Percentiles rank a stretch among this genome's conserved stretches.
phyloP scores from a whole-genome alignment of 1,140 invertebrate genomes.

The Listronotus oregonensis region DNA sequence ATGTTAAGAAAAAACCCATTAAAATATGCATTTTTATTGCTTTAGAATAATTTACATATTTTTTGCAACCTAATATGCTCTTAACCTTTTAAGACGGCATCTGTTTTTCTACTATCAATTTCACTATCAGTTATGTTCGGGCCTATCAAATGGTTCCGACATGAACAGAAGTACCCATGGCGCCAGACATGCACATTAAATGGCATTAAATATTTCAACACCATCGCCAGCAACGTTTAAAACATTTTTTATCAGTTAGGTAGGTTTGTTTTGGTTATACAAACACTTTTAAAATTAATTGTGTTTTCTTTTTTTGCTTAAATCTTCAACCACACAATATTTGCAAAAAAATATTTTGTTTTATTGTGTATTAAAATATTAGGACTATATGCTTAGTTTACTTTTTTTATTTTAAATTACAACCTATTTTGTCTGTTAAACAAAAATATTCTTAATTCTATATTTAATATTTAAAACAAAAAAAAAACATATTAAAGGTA shows the following conservation, averaged over 20 bases:
- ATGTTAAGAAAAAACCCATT: too few species aligned
- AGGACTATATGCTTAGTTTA: too few species aligned
- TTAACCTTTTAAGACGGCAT: not conserved
- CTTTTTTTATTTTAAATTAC: too few species aligned
- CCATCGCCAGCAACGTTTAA: not conserved
- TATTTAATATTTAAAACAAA: too few species aligned
- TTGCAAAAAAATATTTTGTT: too few species aligned
- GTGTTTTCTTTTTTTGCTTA: too few species aligned
- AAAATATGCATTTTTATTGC: too few species aligned
- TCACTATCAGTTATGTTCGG: not conserved
- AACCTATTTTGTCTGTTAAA: too few species aligned
- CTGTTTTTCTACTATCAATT: conserved; percentile 5
- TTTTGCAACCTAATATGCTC: not conserved
- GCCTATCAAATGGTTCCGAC: conserved; percentile 3
- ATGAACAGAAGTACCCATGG: conserved; percentile 9
- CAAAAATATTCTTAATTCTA: too few species aligned
- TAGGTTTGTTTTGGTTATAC: not conserved
- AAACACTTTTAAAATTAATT: not conserved
- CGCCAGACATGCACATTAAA: conserved; percentile 15
- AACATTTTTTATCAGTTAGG: not conserved
- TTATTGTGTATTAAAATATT: too few species aligned
- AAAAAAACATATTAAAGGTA: too few species aligned
- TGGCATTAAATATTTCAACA: conserved; percentile 12
- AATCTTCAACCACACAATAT: too few species aligned
- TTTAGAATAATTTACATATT: not conserved